A percentile compares a stretch with the other conserved stretches of the same genome.
These are phyloP conservation scores for Pelodiscus sinensis DNA, from an alignment of 2,113 vertebrate species.

Conservation along the genomic window DNA sequence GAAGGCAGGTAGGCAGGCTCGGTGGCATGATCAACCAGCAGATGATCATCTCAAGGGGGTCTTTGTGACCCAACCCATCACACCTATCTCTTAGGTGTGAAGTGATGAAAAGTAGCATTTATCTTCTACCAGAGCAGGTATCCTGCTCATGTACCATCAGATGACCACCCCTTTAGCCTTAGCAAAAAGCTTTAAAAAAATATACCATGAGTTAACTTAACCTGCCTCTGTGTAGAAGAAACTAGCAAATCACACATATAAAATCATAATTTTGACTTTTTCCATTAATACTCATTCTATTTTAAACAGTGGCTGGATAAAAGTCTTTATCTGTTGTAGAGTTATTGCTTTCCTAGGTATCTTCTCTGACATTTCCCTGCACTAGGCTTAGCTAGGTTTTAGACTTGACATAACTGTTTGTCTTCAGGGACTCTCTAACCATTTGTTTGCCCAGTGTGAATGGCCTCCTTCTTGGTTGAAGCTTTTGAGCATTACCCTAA, in stretches of 20 bases:
- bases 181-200: no score
- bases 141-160: no score
- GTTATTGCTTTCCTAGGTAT: not conserved
- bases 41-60: no score
- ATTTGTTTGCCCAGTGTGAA: not conserved
- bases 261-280: not conserved
- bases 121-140: no score
- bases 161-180: no score
- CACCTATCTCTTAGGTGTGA: no score
- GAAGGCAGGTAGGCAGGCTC: no score
- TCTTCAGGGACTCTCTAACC: not conserved
- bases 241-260: not conserved
- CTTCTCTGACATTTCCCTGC: not conserved
- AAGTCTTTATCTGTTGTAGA: not conserved
- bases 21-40: no score
- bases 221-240: not conserved
- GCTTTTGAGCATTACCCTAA: not conserved
- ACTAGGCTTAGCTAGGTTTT: not conserved
- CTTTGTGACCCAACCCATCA: no score
- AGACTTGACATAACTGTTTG: not conserved
- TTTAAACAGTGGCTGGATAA: not conserved
- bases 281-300: not conserved
- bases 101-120: no score
- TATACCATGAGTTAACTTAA: no score
- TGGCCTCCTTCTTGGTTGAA: fast-evolving